phyloP scores from a whole-genome alignment of 1,140 invertebrate species.

The Magallana angulata region DNA sequence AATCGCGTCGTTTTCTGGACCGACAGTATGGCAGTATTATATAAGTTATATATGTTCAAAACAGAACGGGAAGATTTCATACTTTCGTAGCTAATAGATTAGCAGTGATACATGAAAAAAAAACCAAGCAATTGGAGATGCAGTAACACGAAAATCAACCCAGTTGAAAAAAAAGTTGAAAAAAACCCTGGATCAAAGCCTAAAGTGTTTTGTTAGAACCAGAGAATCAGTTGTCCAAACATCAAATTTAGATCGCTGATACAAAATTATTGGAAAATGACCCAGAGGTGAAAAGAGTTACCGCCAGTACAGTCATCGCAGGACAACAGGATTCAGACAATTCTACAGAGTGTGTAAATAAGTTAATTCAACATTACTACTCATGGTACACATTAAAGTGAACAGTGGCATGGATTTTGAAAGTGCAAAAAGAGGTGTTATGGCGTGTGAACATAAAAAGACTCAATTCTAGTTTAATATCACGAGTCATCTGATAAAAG shows the following conservation, averaged over 20 bases:
- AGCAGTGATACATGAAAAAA: conserved; percentile 51
- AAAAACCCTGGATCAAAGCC: not conserved
- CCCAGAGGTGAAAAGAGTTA: not conserved
- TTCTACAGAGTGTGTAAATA: not conserved
- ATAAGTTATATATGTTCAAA: conserved; percentile 42
- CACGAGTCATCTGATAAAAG: too few species aligned
- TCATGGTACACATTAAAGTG: not conserved
- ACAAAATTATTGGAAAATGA: not conserved
- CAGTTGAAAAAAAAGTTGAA: too few species aligned
- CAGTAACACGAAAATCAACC: conserved; percentile 34
- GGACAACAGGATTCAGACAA: not conserved
- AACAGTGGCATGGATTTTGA: not conserved
- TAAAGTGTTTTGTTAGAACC: too few species aligned
- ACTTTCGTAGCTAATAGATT: conserved; percentile 62
- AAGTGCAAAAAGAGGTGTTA: not conserved
- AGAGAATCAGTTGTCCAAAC: not conserved
- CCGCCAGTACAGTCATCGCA: not conserved
- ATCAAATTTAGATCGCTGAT: not conserved
- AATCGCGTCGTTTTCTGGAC: not conserved
- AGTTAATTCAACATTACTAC: not conserved
- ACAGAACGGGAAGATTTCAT: conserved; percentile 56
- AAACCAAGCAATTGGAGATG: conserved; percentile 42
- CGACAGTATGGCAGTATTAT: conserved; percentile 43
- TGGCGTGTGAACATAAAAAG: not conserved
- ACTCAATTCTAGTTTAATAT: not conserved